phyloP scores from a whole-genome alignment of 2,888 invertebrate genomes.

The Acanthoscelides obtectus region DNA sequence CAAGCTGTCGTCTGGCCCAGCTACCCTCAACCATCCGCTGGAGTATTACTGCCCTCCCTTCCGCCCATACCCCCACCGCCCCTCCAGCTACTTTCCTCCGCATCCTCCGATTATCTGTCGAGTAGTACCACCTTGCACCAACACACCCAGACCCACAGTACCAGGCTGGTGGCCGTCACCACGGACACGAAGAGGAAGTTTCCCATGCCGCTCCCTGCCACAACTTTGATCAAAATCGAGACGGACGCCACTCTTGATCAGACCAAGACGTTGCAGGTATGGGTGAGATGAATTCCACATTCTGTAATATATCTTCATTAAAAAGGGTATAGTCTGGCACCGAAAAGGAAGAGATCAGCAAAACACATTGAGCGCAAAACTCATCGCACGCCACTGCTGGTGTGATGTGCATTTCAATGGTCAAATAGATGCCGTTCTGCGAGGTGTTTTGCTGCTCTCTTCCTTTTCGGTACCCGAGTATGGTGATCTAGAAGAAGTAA shows the following conservation, averaged over 20 bases:
- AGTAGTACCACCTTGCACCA: conserved; percentile 60
- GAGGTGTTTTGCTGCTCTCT: too few relatives aligned
- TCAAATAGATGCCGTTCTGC: too few relatives aligned
- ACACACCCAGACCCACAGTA: conserved; percentile 66
- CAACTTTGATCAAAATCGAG: conserved; percentile 66
- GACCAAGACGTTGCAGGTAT: conserved; percentile 44
- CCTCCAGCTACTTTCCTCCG: conserved; percentile 57
- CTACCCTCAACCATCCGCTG: conserved; percentile 51
- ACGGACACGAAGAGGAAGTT: conserved; percentile 51
- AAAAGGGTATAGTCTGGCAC: too few relatives aligned
- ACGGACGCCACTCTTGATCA: conserved; percentile 52
- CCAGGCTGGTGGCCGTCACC: conserved; percentile 61
- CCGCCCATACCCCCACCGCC: conserved; percentile 61
- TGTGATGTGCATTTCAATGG: too few relatives aligned
- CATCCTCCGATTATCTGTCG: conserved; percentile 53
- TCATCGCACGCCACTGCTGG: too few relatives aligned
- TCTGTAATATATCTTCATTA: too few relatives aligned
- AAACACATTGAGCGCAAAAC: too few relatives aligned
- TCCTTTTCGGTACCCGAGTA: too few relatives aligned
- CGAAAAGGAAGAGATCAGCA: too few relatives aligned
- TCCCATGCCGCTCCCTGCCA: conserved; percentile 48
- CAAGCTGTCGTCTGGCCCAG: conserved; percentile 74
- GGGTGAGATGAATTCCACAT: too few relatives aligned
- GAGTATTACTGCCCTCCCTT: conserved; percentile 44
- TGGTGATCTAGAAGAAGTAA: too few relatives aligned